phyloP scores from a whole-genome alignment of 2,797 vertebrate genomes.

The Macropus fuliginosus region DNA sequence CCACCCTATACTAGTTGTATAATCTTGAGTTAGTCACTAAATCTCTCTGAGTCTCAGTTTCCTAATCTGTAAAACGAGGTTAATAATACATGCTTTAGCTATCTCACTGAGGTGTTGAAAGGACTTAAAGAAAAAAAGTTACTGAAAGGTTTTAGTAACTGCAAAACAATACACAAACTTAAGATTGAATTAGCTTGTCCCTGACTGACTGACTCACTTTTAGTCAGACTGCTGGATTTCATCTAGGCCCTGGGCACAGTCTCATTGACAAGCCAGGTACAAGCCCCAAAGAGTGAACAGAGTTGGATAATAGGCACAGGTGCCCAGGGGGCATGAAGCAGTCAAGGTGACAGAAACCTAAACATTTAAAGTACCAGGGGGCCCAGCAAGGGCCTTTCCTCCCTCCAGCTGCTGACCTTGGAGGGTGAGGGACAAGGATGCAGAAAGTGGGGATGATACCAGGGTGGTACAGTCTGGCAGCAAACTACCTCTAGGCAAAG shows the following conservation, averaged over 20 bases:
- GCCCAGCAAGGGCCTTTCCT: not conserved
- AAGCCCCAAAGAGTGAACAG: not conserved
- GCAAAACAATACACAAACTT: not conserved
- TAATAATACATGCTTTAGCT: not conserved
- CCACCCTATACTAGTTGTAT: not conserved
- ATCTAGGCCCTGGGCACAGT: not conserved
- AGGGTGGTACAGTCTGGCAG: not conserved
- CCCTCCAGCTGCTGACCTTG: not conserved
- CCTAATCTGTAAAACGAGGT: not conserved
- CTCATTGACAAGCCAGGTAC: not conserved
- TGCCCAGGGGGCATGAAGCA: constrained; percentile 5
- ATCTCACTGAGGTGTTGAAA: not conserved
- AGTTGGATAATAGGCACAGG: not conserved
- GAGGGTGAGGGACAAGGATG: not conserved
- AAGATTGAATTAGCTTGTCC: not conserved
- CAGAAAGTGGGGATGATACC: not conserved
- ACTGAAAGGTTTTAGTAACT: not conserved
- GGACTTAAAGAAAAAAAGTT: not conserved
- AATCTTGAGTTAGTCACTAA: not conserved
- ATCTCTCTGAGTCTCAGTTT: not conserved
- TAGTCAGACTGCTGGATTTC: not conserved
- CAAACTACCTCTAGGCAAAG: not conserved
- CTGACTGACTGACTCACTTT: not conserved
- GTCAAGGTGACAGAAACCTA: constrained; percentile 7
- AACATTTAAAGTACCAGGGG: not conserved